A percentile compares a stretch with the other conserved stretches of the same genome.
Conservation (phyloP, 2,797 vertebrate species). For the Miichthys miiuy region DNA sequence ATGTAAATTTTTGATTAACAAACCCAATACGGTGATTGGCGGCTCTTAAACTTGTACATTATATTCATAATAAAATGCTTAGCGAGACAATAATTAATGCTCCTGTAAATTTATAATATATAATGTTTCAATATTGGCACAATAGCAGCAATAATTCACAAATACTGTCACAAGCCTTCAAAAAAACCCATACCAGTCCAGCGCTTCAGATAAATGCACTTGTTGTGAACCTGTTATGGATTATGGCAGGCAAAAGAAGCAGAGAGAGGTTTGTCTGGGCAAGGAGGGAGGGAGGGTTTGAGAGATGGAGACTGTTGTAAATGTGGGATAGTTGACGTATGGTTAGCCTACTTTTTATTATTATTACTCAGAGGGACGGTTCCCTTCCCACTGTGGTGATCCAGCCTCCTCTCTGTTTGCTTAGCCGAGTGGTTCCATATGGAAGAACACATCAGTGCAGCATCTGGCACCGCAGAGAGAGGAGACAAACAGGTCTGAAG, state of each 20-base stretch:
- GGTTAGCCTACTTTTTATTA: conserved; percentile 81
- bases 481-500: conserved; percentile 71
- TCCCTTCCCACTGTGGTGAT: conserved; percentile 80
- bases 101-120: neutral
- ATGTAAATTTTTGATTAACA: too few species aligned
- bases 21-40: too few species aligned
- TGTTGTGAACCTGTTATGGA: conserved; percentile 70
- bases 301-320: conserved; percentile 56
- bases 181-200: neutral
- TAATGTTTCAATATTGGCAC: neutral
- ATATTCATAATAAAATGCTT: too few species aligned
- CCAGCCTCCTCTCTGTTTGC: conserved; percentile 83
- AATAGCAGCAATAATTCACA: neutral
- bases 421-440: conserved; percentile 88
- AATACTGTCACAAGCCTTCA: conserved; percentile 1
- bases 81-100: neutral
- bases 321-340: conserved; percentile 73
- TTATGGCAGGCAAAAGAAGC: conserved; percentile 49
- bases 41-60: too few species aligned
- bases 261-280: conserved; percentile 2
- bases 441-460: conserved; percentile 76
- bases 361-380: conserved; percentile 83
- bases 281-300: conserved; percentile 34
- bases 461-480: conserved; percentile 69
- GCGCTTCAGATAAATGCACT: conserved; percentile 47